A percentile compares a stretch with the other conserved stretches of the same genome.
These are phyloP conservation scores for Drosophila aldrichi DNA, from an alignment of 2,888 invertebrate species.

Conservation along the genomic window DNA sequence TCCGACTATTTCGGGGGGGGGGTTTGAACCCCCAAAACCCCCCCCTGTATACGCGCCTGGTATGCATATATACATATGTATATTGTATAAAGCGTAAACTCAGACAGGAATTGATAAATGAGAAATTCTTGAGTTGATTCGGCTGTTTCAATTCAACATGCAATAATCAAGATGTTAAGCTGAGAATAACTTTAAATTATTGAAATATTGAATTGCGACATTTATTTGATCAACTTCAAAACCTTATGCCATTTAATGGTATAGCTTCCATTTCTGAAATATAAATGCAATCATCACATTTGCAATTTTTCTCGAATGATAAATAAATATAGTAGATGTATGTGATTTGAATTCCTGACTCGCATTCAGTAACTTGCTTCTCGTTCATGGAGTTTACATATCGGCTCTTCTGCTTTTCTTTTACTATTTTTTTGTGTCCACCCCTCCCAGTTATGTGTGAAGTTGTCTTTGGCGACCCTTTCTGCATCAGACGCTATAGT, in stretches of 20 bases:
- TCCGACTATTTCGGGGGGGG: too few species aligned
- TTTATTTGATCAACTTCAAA: too few species aligned
- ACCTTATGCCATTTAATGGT: too few species aligned
- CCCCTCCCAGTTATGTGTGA: slow-evolving; percentile 31
- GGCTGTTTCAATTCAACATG: not conserved
- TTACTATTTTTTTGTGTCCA: not conserved
- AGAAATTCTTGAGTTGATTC: slow-evolving; percentile 3
- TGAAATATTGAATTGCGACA: too few species aligned
- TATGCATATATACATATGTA: slow-evolving; percentile 4
- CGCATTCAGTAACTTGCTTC: not conserved
- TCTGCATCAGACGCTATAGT: slow-evolving; percentile 1
- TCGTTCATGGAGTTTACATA: slow-evolving; percentile 4
- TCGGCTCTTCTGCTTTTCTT: slow-evolving; percentile 5
- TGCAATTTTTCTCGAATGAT: not conserved
- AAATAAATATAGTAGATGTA: not conserved
- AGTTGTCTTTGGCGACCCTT: slow-evolving; percentile 25
- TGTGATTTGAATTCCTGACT: not conserved
- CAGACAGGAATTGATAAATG: slow-evolving; percentile 3
- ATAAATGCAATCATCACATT: too few species aligned
- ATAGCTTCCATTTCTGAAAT: too few species aligned
- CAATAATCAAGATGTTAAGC: not conserved
- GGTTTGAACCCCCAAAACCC: too few species aligned
- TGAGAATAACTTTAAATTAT: not conserved
- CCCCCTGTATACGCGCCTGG: too few species aligned
- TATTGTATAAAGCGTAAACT: not conserved